Evolutionary conservation across 2,113 vertebrate species (phyloP).

Genomic region (Equus przewalskii): DNA sequence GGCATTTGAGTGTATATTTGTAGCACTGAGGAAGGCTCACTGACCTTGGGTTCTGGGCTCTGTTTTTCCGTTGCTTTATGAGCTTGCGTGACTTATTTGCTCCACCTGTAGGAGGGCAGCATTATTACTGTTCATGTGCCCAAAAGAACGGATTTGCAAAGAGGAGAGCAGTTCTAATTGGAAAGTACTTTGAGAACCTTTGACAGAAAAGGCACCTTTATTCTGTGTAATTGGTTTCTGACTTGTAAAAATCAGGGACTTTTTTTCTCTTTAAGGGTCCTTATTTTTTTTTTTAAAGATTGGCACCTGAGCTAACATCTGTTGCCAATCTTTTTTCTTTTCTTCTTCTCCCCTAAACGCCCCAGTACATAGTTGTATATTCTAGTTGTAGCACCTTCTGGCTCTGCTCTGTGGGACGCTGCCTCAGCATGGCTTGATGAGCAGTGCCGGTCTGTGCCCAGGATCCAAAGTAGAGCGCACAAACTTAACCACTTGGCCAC

Average conservation of each 20-base stretch:
- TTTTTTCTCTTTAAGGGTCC: constrained; percentile 29
- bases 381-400: too few species aligned
- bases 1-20: constrained; percentile 1
- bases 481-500: too few species aligned
- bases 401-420: too few species aligned
- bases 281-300: background rate
- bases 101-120: background rate
- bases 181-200: background rate
- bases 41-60: background rate
- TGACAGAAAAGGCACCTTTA: background rate
- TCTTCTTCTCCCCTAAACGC: too few species aligned
- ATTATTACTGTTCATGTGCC: background rate
- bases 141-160: constrained; percentile 23
- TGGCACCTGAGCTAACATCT: too few species aligned
- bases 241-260: constrained; percentile 41
- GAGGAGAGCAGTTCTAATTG: background rate
- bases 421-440: too few species aligned
- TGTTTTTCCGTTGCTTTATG: background rate
- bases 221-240: constrained; percentile 23
- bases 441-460: too few species aligned
- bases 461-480: too few species aligned
- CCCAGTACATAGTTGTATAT: too few species aligned
- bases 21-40: background rate
- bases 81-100: constrained; percentile 34
- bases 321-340: too few species aligned